Percentiles rank a stretch among this genome's conserved stretches.
Evolutionary conservation across 2,113 vertebrate species (phyloP).

Genomic region (Osmerus mordax): DNA sequence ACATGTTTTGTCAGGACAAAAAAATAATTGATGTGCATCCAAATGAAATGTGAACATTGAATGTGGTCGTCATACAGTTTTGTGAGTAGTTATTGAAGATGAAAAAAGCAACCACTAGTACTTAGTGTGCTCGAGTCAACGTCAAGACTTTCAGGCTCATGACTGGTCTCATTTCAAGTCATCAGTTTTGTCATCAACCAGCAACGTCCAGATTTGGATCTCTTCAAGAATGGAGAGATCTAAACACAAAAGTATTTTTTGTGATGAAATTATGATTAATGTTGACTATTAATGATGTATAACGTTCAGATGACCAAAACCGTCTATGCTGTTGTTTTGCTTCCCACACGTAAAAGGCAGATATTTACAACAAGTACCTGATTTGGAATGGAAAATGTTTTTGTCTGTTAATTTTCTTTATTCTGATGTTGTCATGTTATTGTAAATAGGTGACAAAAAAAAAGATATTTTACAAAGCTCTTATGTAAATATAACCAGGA

Average conservation of each 20-base stretch:
- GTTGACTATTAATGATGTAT: too few relatives aligned
- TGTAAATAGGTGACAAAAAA: constrained; percentile 66
- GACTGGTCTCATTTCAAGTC: constrained; percentile 1
- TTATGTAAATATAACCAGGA: constrained; percentile 67
- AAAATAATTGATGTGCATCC: constrained; percentile 6
- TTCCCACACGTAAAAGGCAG: not conserved
- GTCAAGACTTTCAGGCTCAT: not conserved
- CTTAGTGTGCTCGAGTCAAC: not conserved
- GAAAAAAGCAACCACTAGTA: too few relatives aligned
- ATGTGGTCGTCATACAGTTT: constrained; percentile 12
- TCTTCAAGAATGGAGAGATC: too few relatives aligned
- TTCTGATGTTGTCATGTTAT: constrained; percentile 63
- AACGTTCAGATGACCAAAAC: too few relatives aligned
- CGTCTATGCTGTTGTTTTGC: too few relatives aligned
- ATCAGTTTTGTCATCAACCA: too few relatives aligned
- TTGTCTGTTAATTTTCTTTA: constrained; percentile 22
- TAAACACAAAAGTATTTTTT: not conserved
- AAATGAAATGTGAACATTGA: constrained; percentile 10
- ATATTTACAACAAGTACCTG: not conserved
- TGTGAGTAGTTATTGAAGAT: constrained; percentile 4
- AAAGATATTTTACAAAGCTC: constrained; percentile 66
- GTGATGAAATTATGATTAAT: too few relatives aligned
- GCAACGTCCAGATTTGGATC: too few relatives aligned
- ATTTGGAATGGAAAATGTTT: not conserved
- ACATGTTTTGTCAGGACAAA: not conserved